Conservation (phyloP, 2,113 vertebrate species). For the Alectura lathami region DNA sequence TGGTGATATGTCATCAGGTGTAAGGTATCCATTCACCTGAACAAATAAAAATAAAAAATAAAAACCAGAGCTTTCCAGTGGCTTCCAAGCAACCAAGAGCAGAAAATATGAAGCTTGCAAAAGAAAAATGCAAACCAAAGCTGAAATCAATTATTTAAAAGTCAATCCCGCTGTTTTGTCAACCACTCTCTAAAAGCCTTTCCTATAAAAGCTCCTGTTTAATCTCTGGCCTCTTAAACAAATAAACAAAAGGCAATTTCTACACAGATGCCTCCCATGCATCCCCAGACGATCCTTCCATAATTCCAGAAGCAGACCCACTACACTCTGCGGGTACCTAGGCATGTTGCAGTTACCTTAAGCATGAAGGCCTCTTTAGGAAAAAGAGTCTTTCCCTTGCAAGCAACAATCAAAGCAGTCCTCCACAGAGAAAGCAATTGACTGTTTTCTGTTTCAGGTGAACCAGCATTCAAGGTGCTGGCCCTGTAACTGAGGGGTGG, state of each 20-base stretch:
- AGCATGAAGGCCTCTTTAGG: neutral
- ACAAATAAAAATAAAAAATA: neutral
- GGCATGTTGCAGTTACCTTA: neutral
- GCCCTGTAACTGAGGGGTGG: neutral
- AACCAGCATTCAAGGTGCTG: neutral
- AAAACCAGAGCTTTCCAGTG: neutral
- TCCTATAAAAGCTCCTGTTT: constrained; percentile 18
- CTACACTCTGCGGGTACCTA: neutral
- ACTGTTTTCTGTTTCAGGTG: neutral
- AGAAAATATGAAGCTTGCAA: constrained; percentile 50
- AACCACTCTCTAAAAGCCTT: constrained; percentile 10
- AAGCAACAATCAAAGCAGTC: neutral
- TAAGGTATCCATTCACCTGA: constrained; percentile 18
- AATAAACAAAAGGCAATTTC: constrained; percentile 14
- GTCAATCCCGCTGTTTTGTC: constrained; percentile 44
- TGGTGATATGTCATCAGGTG: neutral
- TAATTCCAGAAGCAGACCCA: neutral
- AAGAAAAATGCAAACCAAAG: constrained; percentile 49
- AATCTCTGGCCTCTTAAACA: constrained; percentile 19
- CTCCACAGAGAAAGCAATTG: neutral
- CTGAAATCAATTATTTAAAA: constrained; percentile 65
- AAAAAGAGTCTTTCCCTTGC: neutral
- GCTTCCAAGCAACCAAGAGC: constrained; percentile 61
- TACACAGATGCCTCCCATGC: neutral
- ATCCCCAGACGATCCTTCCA: neutral